phyloP scores from a whole-genome alignment of 2,797 vertebrate species.

The Buphagus erythrorhynchus region DNA sequence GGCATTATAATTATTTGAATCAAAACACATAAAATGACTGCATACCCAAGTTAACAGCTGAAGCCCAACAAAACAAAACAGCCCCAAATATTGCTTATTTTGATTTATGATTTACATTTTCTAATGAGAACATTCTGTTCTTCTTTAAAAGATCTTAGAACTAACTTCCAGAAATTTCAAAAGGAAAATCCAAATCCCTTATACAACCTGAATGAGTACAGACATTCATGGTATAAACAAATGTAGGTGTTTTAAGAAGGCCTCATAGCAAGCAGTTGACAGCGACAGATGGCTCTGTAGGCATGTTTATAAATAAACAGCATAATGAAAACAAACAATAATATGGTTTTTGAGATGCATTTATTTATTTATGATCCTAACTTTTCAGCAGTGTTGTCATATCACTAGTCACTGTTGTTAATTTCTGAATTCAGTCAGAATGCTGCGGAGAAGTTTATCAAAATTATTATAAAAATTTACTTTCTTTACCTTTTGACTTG shows the following conservation, averaged over 20 bases:
- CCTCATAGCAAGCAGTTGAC: neutral
- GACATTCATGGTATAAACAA: neutral
- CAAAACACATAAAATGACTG: neutral
- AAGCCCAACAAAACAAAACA: neutral
- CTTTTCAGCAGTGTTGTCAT: neutral
- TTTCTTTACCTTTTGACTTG: neutral
- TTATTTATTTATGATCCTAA: neutral
- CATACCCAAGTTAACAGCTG: neutral
- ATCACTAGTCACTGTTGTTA: neutral
- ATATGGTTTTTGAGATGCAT: neutral
- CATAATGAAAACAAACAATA: neutral
- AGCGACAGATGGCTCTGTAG: neutral
- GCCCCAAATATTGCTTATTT: neutral
- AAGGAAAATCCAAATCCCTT: neutral
- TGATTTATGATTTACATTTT: neutral
- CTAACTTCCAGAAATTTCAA: neutral
- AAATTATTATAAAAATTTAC: neutral
- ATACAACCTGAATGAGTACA: neutral
- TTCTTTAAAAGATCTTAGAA: neutral
- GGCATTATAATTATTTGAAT: neutral
- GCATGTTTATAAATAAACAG: neutral
- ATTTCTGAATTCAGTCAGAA: neutral
- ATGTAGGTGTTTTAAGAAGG: neutral
- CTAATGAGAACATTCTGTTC: neutral
- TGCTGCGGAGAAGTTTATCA: neutral